Evolutionary conservation across 2,888 invertebrate genomes (phyloP).

Genomic region (Chrysopilus asiliformis): DNA sequence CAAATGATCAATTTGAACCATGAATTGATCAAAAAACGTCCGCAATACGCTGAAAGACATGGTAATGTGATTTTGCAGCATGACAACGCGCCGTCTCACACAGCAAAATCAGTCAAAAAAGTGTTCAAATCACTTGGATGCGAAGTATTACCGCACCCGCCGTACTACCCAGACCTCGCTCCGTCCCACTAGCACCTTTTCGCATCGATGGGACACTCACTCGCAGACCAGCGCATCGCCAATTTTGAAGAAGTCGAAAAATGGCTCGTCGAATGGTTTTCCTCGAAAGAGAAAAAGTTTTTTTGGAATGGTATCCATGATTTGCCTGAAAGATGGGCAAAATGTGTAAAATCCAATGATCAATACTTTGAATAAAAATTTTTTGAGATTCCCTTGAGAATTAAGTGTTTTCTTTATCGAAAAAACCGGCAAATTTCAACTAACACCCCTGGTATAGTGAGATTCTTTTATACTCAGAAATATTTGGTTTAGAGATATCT

Average conservation of each 20-base stretch:
- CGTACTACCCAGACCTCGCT: slow-evolving; percentile 6
- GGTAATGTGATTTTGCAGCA: neutral
- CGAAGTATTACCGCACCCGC: slow-evolving; percentile 11
- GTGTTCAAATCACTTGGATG: slow-evolving; percentile 1
- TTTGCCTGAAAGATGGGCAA: slow-evolving; percentile 5
- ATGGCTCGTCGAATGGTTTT: no score
- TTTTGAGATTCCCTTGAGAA: no score
- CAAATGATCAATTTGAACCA: slow-evolving; percentile 5
- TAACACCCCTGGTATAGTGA: no score
- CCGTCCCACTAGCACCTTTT: slow-evolving; percentile 6
- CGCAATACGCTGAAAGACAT: no score
- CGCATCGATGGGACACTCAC: slow-evolving; percentile 4
- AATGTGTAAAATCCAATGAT: slow-evolving; percentile 2
- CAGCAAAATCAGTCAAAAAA: neutral
- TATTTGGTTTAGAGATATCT: no score
- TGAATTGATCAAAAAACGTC: slow-evolving; percentile 1
- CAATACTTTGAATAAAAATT: slow-evolving; percentile 8
- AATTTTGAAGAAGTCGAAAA: no score
- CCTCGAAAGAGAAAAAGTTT: slow-evolving; percentile 5
- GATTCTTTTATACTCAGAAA: no score
- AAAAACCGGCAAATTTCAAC: no score
- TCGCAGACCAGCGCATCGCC: slow-evolving; percentile 4
- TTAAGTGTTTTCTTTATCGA: no score
- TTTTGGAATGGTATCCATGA: slow-evolving; percentile 5
- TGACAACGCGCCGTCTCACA: slow-evolving; percentile 5